Evolutionary conservation across 2,888 invertebrate genomes (phyloP), one percentile per base, ranked within the genome.

Genomic region (Leptopilina syphax): DNA sequence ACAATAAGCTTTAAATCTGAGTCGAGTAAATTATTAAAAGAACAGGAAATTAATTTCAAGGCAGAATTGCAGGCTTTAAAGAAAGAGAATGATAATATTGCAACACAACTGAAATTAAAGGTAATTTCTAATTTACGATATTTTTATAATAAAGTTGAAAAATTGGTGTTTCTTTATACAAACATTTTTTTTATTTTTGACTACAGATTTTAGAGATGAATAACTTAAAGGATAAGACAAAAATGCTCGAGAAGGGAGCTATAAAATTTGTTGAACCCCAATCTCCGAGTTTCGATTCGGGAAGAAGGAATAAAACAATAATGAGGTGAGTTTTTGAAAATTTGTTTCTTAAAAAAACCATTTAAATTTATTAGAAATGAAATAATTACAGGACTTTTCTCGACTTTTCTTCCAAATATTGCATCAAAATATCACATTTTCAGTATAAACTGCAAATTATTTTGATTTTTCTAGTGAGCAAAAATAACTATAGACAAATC

Each of bases 61-160:
- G 77, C 80, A 3, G 87, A 91, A 77, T 86, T 91, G 0, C 86
- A 83, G 81, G 73, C 78, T 3, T 78, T 90, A 4, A 83, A 79
- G 44, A 92, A 89, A 80, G 88, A 90, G 79, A 90, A 91, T 54
- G 88, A 89, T 41, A 81, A 86, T n/a, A 80, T 91, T 18, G 87
- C 89, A 78, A 90, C 90, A 3, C 88, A 89, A 67, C 80, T 89
- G 50, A 88, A 90, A 67, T 84, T 90, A 65, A 87, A 90, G 86
- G 91, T 90, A 70, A 50, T 44, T 13, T 65, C 24, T 44, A 44
- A 44, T 8, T 9, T 44, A 70, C 24, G 24, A 44, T 18, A 70
- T 57, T 13, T 67, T 77, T 12, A 77, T 63, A 34, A 77, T 27
- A 12, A 47, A 34, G 3, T 34, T 34, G 34, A 34, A 3, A 34